Conservation (phyloP, 2,888 invertebrate genomes). For the Pachymerium ferrugineum region DNA sequence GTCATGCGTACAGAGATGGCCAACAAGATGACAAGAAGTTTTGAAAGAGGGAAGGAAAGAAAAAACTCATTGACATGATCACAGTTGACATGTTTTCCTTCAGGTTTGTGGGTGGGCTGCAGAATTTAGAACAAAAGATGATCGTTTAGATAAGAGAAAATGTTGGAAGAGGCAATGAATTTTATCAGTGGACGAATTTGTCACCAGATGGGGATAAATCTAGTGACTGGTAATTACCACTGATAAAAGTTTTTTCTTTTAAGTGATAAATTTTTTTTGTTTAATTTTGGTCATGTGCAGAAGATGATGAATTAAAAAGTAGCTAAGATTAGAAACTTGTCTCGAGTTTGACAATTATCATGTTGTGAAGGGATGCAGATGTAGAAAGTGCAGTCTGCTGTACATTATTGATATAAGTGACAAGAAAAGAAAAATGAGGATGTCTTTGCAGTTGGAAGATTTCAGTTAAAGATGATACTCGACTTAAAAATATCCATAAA, state of each 20-base stretch:
- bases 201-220: slow-evolving; percentile 9
- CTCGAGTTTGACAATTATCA: no score
- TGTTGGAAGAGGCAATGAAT: neutral
- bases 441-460: no score
- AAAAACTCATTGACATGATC: neutral
- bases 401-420: no score
- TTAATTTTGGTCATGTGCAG: neutral
- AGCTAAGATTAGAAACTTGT: no score
- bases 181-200: slow-evolving; percentile 15
- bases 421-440: no score
- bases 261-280: neutral
- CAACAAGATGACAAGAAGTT: neutral
- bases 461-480: no score
- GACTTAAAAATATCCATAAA: no score
- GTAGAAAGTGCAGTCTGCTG: no score
- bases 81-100: neutral
- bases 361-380: no score
- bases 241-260: neutral
- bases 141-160: neutral
- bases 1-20: neutral
- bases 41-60: no score
- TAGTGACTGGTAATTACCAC: neutral
- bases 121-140: slow-evolving; percentile 16
- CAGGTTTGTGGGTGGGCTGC: slow-evolving; percentile 2
- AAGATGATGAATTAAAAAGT: no score